These are phyloP conservation scores for Nesidiocoris tenuis DNA, from an alignment of 2,888 invertebrate species.

Conservation along the genomic window DNA sequence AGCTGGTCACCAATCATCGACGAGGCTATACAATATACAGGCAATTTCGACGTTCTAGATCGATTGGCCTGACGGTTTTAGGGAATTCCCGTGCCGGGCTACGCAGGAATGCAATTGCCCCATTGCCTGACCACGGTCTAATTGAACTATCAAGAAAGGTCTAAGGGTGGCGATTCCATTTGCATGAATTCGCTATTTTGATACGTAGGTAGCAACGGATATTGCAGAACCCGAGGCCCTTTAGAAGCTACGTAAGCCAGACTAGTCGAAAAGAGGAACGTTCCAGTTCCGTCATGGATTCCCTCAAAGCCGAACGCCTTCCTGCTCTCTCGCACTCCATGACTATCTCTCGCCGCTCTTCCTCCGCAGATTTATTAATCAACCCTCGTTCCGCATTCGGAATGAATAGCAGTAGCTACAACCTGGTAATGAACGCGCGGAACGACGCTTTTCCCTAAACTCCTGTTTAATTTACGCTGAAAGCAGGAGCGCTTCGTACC, in stretches of 20 bases:
- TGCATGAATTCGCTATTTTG: background rate
- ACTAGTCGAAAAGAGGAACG: background rate
- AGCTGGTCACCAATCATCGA: too few species aligned
- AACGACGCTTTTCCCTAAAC: background rate
- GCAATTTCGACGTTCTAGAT: too few species aligned
- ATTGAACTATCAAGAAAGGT: background rate
- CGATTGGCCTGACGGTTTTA: too few species aligned
- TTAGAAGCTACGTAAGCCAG: too few species aligned
- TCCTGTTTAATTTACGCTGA: background rate
- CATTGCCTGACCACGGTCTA: background rate
- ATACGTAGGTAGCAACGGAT: background rate
- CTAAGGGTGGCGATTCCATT: background rate
- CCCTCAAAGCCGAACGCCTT: too few species aligned
- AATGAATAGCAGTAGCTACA: conserved; percentile 16
- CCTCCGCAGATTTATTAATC: conserved; percentile 24
- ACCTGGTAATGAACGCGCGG: conserved; percentile 31
- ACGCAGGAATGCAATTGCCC: background rate
- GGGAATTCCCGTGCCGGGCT: too few species aligned
- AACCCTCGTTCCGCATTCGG: conserved; percentile 7
- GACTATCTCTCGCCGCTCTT: background rate
- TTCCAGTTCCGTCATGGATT: background rate
- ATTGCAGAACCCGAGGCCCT: background rate
- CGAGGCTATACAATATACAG: too few species aligned
- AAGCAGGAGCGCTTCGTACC: background rate
- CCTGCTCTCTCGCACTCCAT: background rate